Conservation (phyloP, 2,888 invertebrate species). For the Drosophila austrosaltans region DNA sequence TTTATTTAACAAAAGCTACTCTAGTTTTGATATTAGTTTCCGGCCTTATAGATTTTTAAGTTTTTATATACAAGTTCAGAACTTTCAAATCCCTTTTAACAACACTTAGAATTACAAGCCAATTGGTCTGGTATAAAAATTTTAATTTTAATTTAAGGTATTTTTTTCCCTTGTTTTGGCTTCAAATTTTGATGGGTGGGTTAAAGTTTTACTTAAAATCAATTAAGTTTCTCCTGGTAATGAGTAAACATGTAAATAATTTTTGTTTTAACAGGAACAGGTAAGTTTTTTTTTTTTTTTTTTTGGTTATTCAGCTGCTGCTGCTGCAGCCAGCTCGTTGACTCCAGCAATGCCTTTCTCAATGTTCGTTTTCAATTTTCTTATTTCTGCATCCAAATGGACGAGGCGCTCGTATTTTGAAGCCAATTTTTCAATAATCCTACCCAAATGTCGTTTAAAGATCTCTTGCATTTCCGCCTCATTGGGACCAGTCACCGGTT, state of each 20-base stretch:
- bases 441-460: slow-evolving; percentile 41
- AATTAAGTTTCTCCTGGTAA: background rate
- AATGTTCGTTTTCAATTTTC: slow-evolving; percentile 51
- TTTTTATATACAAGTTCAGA: too few species aligned
- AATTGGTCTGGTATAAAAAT: too few species aligned
- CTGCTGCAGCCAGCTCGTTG: slow-evolving; percentile 44
- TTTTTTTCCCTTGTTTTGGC: too few species aligned
- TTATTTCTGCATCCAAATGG: slow-evolving; percentile 52
- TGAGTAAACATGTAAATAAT: background rate
- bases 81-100: too few species aligned
- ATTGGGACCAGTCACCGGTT: background rate
- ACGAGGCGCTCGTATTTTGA: slow-evolving; percentile 46
- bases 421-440: slow-evolving; percentile 49
- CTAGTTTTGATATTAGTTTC: too few species aligned
- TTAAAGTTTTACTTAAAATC: background rate
- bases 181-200: background rate
- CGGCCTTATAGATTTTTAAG: too few species aligned
- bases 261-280: background rate
- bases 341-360: slow-evolving; percentile 55
- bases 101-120: too few species aligned
- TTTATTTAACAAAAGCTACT: too few species aligned
- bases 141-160: too few species aligned
- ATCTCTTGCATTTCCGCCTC: slow-evolving; percentile 46
- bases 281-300: too few species aligned
- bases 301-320: slow-evolving; percentile 6